Evolutionary conservation across 2,888 invertebrate genomes (phyloP), one percentile per base, ranked within the genome.

Genomic region (Thecophora atra): DNA sequence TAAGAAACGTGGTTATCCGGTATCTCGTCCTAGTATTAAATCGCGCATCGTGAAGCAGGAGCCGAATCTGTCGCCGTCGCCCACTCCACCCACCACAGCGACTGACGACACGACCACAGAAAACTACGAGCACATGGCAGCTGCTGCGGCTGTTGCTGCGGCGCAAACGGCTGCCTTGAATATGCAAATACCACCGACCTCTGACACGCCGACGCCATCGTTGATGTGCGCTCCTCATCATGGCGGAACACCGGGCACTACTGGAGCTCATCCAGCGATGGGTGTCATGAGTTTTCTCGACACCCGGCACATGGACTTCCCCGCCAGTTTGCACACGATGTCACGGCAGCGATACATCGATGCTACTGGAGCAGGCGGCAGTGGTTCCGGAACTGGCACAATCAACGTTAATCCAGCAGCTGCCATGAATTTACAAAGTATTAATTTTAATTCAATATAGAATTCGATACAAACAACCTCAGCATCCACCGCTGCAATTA

Each of bases 1-100:
- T 83, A 94, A 93, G 81, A 94, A 93, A 84, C 91, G 93, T 60
- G 94, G 94, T 0, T 94, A 94, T 84, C 94, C 94, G 1, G 93
- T 93, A 80, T 93, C 91, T 81, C 88, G 94, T 77, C 91, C 93
- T 17, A 93, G 93, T 82, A 91, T 94, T 77, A 93, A 93, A 82
- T 92, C 91, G 77, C 88, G 94, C 64, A 92, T 93, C 70, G 92
- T 92, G 77, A 90, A 91, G 74, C 91, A 91, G 81, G 86, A 88
- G 67, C 83, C 83, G 15, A 89, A 90, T 82, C 88, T 90, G 56
- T 89, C 91, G 24, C 91, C 91, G 8, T 91, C 91, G 56, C 87
- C 89, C 24, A 84, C 86, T 64, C 84, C 84, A 71, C 85, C 83
- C 26, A 79, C 80, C 51, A 73, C 73, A 54, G 82, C 81, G 44